A percentile compares a stretch with the other conserved stretches of the same genome.
Conservation (phyloP, 1,140 invertebrate species). For the Cotesia typhae region DNA sequence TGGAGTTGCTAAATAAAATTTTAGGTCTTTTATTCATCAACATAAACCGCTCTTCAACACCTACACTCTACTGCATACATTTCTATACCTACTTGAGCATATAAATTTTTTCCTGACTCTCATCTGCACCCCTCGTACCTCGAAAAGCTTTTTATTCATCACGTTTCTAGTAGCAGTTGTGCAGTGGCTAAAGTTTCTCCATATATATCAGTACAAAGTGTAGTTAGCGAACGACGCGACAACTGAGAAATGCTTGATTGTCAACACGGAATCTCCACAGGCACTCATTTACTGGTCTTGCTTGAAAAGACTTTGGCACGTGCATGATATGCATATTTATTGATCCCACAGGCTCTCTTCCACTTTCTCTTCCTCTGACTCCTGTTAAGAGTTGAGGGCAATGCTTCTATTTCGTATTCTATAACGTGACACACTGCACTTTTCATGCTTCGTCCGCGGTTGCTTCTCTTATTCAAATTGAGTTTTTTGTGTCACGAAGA, state of each 20-base stretch:
- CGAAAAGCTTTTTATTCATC: slow-evolving; percentile 10
- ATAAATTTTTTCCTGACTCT: neutral
- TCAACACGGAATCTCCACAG: slow-evolving; percentile 16
- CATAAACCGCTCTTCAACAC: neutral
- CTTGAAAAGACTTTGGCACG: slow-evolving; percentile 38
- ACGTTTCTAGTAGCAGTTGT: slow-evolving; percentile 6
- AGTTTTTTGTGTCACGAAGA: slow-evolving; percentile 20
- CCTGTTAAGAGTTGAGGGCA: neutral
- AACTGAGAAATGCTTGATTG: slow-evolving; percentile 26
- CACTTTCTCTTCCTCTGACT: neutral
- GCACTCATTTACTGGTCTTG: neutral
- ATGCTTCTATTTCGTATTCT: neutral
- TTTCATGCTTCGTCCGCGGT: slow-evolving; percentile 1
- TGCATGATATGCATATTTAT: slow-evolving; percentile 31
- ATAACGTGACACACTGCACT: slow-evolving; percentile 27
- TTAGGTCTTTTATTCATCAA: too few species aligned
- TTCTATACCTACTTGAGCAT: neutral
- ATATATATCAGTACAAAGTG: neutral
- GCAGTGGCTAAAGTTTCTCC: neutral
- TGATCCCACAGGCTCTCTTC: neutral
- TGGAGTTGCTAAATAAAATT: too few species aligned
- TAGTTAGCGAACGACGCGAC: neutral
- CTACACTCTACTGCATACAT: neutral
- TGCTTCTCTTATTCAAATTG: slow-evolving; percentile 16
- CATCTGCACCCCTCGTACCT: slow-evolving; percentile 6